Evolutionary conservation across 2,797 vertebrate genomes (phyloP).

Genomic region (Echiichthys vipera): DNA sequence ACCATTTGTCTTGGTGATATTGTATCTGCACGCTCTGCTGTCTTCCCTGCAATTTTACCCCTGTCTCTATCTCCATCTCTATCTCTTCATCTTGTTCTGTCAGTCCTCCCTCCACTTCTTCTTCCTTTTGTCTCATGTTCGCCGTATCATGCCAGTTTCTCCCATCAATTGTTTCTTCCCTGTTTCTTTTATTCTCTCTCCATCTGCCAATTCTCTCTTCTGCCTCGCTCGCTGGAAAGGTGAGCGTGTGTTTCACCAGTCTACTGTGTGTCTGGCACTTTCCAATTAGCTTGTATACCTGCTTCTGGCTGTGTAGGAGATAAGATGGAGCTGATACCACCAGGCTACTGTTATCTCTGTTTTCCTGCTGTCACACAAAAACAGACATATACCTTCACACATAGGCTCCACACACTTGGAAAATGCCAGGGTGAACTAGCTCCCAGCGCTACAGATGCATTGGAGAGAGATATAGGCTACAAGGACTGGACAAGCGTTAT

Average conservation of each 20-base stretch:
- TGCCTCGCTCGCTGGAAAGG: slow-evolving; percentile 58
- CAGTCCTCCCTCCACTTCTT: slow-evolving; percentile 50
- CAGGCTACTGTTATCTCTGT: slow-evolving; percentile 78
- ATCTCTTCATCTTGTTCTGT: slow-evolving; percentile 61
- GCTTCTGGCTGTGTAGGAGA: slow-evolving; percentile 80
- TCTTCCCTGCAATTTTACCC: slow-evolving; percentile 40
- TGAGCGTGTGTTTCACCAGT: slow-evolving; percentile 68
- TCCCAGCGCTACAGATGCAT: slow-evolving; percentile 58
- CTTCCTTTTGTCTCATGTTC: slow-evolving; percentile 67
- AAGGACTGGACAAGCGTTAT: slow-evolving; percentile 66
- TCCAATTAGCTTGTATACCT: slow-evolving; percentile 85
- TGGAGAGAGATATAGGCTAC: slow-evolving; percentile 48
- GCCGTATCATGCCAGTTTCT: slow-evolving; percentile 49
- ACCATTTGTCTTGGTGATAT: slow-evolving; percentile 64
- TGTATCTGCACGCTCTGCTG: slow-evolving; percentile 49
- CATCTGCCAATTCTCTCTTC: slow-evolving; percentile 56
- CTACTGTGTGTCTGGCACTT: slow-evolving; percentile 75
- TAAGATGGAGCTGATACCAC: slow-evolving; percentile 81
- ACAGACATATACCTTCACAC: slow-evolving; percentile 64
- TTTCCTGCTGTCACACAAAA: slow-evolving; percentile 76
- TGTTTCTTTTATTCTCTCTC: slow-evolving; percentile 20
- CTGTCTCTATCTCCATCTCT: slow-evolving; percentile 38
- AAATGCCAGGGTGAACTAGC: slow-evolving; percentile 53
- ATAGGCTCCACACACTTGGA: slow-evolving; percentile 29
- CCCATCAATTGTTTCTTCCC: slow-evolving; percentile 44